Evolutionary conservation across 2,888 invertebrate genomes (phyloP), one percentile per base, ranked within the genome.

Genomic region (Calephelis perditalis): DNA sequence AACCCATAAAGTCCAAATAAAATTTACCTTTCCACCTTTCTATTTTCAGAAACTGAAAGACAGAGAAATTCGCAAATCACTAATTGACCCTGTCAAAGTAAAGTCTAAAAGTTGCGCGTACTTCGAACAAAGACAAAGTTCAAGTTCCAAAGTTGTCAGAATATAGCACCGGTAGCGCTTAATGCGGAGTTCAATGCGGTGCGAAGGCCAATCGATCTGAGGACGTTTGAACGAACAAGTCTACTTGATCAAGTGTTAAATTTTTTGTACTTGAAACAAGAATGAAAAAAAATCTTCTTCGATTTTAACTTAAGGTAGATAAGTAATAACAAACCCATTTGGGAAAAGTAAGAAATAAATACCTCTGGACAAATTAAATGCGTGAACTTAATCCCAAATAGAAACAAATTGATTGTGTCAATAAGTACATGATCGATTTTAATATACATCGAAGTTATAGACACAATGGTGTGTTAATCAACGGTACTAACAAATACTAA

Each of bases 201-300:
- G 67, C 40, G 63, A 70, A 71, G 68, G 73, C 72, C 75, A 71
- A 84, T 86, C 84, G 86, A 86, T 71, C 84, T 76, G 68, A 47
- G 73, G 69, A 60, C 63, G 69, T 81, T 84, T 15, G 9, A 9
- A 26, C 5, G 5, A 15, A 5, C 49, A 49, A 49, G 49, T 49
- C 12, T 9, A n/a, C 12, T 49, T 49, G 49, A 26, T 5, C 49
- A 49, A 49, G 49, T 26, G 8, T 40, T 7, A 8, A 3, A 40
- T 40, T 4, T 40, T 0, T 4, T 7, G 8, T 40, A 40, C 40
- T 40, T 40, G 40, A 7, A 40, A 40, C 7, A 5, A 40, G 6
- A 7, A 8, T 40, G 8, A 26, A 26, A 26, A 26, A 26, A 26
- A 26, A 26, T 2, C 1, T 15, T 15, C 15, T 15, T 7, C 37